Base-by-base conservation (phyloP, 92 coral and sea anemone genomes). In the Galaxea fascicularis region DNA sequence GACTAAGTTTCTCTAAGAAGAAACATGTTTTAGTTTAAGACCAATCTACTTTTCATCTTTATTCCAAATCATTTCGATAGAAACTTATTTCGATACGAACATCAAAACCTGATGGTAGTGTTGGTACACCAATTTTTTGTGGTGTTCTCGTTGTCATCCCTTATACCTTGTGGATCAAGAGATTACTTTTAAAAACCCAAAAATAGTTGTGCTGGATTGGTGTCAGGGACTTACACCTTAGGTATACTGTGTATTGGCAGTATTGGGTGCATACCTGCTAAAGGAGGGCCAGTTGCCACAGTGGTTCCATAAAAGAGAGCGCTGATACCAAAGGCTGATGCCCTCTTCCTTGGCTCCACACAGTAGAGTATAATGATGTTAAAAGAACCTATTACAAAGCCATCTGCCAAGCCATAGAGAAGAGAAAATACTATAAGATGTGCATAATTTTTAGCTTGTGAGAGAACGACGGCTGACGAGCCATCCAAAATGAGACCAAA, bases 261-360 rank as follows among this genome's bases (percentile, higher is more conserved):
- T 16, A 3, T 57, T 15, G 10, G n/a, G 14, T n/a, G 20, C 4
- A 17, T 49, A 90, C 93, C 93, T 62, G 93, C 90, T 14, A 90
- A 54, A 4, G 93, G 87, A 58, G 93, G 90, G 16, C 93, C 93
- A n/a, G 87, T 15, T 20, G 90, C 93, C 45, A 53, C 24, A 20
- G 73, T 79, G 16, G 47, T 53, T 3, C 90, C 88, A 63, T 85
- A 85, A 35, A 74, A 81, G 71, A 90, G 63, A 20, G 84, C 88
- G 16, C 87, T 74, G 51, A 79, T 65, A 16, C 93, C 93, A 85
- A 90, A 85, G 17, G 93, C 93, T 5, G 93, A 90, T n/a, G 93
- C 90, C 74, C 84, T 85, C 20, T 84, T 80, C 16, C 68, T 64
- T 29, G 86, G 78, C 35, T 88, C 93, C 45, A 80, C 84, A 68